These are phyloP conservation scores for Bubalus kerabau DNA, from an alignment of 2,113 vertebrate genomes.

Conservation along the genomic window DNA sequence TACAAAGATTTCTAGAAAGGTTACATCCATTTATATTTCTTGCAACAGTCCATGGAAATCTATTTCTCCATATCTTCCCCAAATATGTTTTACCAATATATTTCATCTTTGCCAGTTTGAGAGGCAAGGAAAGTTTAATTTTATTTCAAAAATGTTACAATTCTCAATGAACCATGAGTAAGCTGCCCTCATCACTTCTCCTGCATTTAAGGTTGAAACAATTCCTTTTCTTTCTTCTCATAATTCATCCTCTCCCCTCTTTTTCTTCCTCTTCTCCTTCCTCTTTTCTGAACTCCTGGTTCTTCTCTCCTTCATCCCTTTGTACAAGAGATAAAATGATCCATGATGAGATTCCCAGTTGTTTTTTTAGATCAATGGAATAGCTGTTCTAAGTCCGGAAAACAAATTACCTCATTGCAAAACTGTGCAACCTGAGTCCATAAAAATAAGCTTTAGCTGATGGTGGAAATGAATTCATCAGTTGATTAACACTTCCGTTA, in stretches of 20 bases:
- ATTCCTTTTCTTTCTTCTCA: neutral
- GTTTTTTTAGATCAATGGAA: neutral
- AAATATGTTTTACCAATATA: neutral
- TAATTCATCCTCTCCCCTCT: neutral
- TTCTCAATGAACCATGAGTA: neutral
- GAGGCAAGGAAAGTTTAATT: neutral
- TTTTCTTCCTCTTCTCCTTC: neutral
- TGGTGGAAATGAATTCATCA: neutral
- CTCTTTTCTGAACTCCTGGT: neutral
- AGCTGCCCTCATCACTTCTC: neutral
- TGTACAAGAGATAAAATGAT: neutral
- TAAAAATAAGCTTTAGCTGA: neutral
- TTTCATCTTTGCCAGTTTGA: neutral
- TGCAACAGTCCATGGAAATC: neutral
- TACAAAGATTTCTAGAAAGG: neutral
- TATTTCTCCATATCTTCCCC: neutral
- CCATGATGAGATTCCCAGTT: neutral
- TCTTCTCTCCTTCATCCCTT: neutral
- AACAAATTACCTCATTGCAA: neutral
- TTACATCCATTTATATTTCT: neutral
- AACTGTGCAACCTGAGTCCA: neutral
- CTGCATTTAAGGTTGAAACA: neutral
- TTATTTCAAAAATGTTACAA: neutral
- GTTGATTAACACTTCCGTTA: neutral
- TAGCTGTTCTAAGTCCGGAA: neutral